Evolutionary conservation across 1,140 invertebrate genomes (phyloP).

Genomic region (Ooceraea biroi): DNA sequence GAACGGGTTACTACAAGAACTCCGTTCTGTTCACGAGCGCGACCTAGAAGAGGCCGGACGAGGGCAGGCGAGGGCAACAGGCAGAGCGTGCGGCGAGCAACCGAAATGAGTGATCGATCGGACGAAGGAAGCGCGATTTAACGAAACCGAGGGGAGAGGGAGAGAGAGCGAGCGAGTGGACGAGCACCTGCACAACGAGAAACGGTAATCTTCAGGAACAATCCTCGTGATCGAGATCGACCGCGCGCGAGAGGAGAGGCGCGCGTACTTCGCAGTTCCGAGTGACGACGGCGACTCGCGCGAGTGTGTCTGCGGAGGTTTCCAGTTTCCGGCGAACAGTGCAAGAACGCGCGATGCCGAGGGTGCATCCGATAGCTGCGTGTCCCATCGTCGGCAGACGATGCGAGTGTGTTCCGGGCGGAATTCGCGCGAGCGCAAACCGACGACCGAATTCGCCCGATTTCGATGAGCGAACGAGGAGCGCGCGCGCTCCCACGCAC

Average conservation of each 20-base stretch:
- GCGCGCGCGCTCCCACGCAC: background rate
- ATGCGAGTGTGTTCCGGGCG: constrained; percentile 7
- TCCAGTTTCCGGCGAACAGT: constrained; percentile 17
- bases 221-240: background rate
- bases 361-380: background rate
- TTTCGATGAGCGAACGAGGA: background rate
- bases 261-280: background rate
- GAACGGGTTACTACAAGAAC: constrained; percentile 93
- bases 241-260: background rate
- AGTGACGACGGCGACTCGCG: constrained; percentile 9
- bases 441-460: background rate
- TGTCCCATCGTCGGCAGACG: constrained; percentile 7
- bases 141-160: background rate
- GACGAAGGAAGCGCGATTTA: background rate
- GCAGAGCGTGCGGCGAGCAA: constrained; percentile 67
- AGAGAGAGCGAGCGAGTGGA: background rate
- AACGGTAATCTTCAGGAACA: constrained; percentile 17
- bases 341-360: constrained; percentile 18
- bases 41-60: constrained; percentile 89
- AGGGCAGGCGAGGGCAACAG: constrained; percentile 68
- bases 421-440: constrained; percentile 1
- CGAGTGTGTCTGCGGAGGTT: constrained; percentile 38
- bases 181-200: constrained; percentile 24
- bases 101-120: constrained; percentile 70
- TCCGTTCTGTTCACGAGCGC: constrained; percentile 94